These are phyloP conservation scores for Folsomia candida DNA, from an alignment of 2,888 invertebrate genomes.

Conservation along the genomic window DNA sequence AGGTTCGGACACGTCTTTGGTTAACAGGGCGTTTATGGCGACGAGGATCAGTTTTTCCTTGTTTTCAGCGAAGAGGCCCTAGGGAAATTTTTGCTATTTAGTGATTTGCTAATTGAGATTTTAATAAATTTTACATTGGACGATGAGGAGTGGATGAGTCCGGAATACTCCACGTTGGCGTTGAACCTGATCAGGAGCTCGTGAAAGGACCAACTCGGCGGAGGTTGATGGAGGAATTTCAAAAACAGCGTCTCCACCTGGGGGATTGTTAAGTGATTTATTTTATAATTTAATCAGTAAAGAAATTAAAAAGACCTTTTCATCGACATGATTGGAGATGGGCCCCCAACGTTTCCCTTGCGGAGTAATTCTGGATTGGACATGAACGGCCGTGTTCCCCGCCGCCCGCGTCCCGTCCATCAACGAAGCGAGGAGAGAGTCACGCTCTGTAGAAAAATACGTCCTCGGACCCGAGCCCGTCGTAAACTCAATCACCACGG, in stretches of 20 bases:
- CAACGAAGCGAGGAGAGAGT: conserved; percentile 89
- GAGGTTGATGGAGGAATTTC: conserved; percentile 69
- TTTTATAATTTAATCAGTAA: too few species aligned
- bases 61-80: conserved; percentile 96
- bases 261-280: too few species aligned
- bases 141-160: conserved; percentile 87
- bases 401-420: conserved; percentile 95
- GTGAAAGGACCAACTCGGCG: conserved; percentile 65
- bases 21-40: conserved; percentile 80
- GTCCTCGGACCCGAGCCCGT: conserved; percentile 77
- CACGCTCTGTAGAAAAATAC: conserved; percentile 91
- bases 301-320: conserved; percentile 64
- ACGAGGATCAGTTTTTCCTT: conserved; percentile 94
- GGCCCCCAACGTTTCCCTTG: conserved; percentile 87
- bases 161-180: conserved; percentile 96
- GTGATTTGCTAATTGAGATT: too few species aligned
- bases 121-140: too few species aligned
- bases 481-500: conserved; percentile 89
- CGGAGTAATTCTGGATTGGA: conserved; percentile 78
- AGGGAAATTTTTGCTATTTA: conserved; percentile 54
- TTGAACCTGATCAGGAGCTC: conserved; percentile 93
- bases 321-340: conserved; percentile 78
- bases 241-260: conserved; percentile 81
- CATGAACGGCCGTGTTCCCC: conserved; percentile 80
- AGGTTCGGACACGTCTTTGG: conserved; percentile 62